Conservation (phyloP, 2,113 vertebrate species). For the Danionella cerebrum region DNA sequence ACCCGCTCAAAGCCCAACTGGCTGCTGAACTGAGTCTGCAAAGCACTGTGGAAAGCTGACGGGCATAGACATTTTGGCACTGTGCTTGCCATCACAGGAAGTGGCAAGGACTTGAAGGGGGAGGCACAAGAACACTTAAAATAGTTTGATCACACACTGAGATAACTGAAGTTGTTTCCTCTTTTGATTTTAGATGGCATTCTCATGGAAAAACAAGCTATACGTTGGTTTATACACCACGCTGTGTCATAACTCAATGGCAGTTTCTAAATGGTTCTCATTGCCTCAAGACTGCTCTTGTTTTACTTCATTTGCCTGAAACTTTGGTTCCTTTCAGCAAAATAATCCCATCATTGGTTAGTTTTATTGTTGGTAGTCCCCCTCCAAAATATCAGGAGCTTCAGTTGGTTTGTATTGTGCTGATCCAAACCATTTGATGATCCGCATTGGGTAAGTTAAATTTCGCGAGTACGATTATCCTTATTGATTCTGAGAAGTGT, state of each 20-base stretch:
- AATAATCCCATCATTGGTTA: not conserved
- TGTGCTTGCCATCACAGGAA: constrained; percentile 16
- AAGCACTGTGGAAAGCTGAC: constrained; percentile 53
- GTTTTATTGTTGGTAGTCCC: not conserved
- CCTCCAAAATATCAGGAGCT: too few relatives aligned
- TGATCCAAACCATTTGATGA: not conserved
- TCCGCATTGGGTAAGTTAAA: too few relatives aligned
- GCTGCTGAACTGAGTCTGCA: constrained; percentile 59
- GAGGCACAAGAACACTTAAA: constrained; percentile 53
- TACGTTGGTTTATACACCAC: constrained; percentile 3
- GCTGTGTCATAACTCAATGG: constrained; percentile 20
- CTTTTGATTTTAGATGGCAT: constrained; percentile 37
- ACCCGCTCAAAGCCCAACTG: constrained; percentile 49
- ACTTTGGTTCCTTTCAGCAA: not conserved
- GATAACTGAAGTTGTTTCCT: constrained; percentile 49
- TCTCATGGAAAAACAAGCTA: constrained; percentile 12
- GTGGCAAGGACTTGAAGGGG: constrained; percentile 38
- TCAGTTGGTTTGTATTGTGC: not conserved
- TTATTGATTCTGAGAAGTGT: too few relatives aligned
- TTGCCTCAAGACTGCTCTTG: constrained; percentile 29
- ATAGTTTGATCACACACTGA: constrained; percentile 51
- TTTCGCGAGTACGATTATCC: too few relatives aligned
- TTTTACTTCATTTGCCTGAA: not conserved
- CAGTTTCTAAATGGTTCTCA: constrained; percentile 3
- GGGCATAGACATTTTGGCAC: constrained; percentile 32